Conservation (phyloP, 2,113 vertebrate species). For the Tenebrosternarchus preto region DNA sequence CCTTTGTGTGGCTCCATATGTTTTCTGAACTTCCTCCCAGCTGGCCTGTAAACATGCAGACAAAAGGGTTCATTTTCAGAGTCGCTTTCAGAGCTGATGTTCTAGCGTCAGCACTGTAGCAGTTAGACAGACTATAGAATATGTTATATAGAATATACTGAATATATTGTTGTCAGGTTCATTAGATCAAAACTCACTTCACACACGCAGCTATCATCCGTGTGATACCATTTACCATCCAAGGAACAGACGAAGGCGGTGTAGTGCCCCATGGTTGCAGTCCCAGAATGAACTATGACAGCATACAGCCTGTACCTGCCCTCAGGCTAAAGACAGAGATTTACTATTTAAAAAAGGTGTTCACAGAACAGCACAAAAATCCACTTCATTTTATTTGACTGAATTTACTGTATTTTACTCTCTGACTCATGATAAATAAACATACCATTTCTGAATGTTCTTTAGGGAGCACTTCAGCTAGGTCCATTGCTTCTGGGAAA, state of each 20-base stretch:
- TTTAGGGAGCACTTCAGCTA: constrained; percentile 21
- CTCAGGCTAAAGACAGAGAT: constrained; percentile 49
- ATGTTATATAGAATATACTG: too few species aligned
- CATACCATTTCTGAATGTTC: constrained; percentile 31
- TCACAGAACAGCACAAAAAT: background rate
- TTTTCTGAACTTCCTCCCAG: constrained; percentile 59
- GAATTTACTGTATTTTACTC: background rate
- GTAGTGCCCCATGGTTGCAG: constrained; percentile 63
- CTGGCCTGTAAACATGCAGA: constrained; percentile 48
- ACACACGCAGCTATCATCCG: constrained; percentile 56
- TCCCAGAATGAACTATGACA: constrained; percentile 71
- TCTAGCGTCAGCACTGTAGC: too few species aligned
- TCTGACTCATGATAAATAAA: background rate
- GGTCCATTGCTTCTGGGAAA: constrained; percentile 65
- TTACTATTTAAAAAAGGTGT: background rate
- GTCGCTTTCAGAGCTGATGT: background rate
- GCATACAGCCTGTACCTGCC: constrained; percentile 66
- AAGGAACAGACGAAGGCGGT: constrained; percentile 62
- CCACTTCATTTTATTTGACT: background rate
- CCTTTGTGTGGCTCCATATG: constrained; percentile 57
- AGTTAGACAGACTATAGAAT: too few species aligned
- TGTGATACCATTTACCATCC: constrained; percentile 61
- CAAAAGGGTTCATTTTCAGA: background rate
- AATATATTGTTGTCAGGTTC: background rate
- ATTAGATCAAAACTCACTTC: constrained; percentile 48